These are phyloP conservation scores for Elephantulus edwardii DNA, from an alignment of 2,113 vertebrate species.

Conservation along the genomic window DNA sequence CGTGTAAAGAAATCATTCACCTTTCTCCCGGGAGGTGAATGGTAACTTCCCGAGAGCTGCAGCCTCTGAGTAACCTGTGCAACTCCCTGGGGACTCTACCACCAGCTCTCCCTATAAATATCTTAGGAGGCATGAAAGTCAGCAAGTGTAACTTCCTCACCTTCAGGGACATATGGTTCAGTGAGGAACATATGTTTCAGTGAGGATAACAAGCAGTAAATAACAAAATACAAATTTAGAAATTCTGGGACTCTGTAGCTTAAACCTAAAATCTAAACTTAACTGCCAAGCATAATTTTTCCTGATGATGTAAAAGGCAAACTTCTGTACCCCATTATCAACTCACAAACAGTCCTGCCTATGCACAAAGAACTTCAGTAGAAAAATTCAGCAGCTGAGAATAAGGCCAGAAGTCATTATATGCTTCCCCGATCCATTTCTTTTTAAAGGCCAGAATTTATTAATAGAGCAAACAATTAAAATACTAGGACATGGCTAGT, in stretches of 20 bases:
- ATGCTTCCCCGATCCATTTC: neutral
- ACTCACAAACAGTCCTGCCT: neutral
- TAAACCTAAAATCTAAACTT: slow-evolving; percentile 7
- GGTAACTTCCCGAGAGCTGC: no score
- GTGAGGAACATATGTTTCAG: neutral
- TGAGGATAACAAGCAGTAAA: neutral
- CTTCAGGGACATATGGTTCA: neutral
- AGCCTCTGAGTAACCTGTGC: no score
- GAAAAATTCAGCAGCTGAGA: neutral
- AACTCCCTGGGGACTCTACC: no score
- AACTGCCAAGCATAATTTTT: neutral
- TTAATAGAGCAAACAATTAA: slow-evolving; percentile 7
- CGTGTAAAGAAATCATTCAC: no score
- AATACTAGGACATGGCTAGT: neutral
- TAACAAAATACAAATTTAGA: neutral
- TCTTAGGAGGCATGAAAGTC: neutral
- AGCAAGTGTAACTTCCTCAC: neutral
- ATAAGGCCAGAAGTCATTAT: neutral
- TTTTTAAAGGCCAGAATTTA: neutral
- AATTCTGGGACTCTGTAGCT: neutral
- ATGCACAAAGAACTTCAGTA: neutral
- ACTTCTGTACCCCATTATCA: neutral
- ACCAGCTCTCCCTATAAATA: no score
- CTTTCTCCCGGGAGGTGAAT: no score
- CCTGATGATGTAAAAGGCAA: neutral